phyloP scores from a whole-genome alignment of 1,140 invertebrate species.

The Lordiphosa collinella region DNA sequence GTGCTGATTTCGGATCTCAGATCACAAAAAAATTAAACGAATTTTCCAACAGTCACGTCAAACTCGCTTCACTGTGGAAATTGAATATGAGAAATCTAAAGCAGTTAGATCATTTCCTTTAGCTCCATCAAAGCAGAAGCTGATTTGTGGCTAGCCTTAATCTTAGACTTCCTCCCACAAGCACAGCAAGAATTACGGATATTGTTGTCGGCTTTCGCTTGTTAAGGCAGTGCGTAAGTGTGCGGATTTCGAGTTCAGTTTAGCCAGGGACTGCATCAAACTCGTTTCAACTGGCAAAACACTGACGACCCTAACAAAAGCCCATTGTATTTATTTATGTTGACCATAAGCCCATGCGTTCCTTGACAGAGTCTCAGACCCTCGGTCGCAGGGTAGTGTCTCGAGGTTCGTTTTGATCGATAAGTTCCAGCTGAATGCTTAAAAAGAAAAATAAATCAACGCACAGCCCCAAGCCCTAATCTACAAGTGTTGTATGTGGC shows the following conservation, averaged over 20 bases:
- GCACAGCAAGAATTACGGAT: conserved; percentile 48
- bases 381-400: background rate
- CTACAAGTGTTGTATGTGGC: conserved; percentile 37
- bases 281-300: conserved; percentile 43
- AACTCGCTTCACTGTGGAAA: too few species aligned
- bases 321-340: conserved; percentile 3
- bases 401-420: conserved; percentile 11
- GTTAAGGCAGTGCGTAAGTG: conserved; percentile 25
- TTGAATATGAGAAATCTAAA: background rate
- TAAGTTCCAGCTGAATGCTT: conserved; percentile 1
- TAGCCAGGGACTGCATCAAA: conserved; percentile 24
- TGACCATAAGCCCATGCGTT: background rate
- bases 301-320: conserved; percentile 11
- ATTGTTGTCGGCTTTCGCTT: conserved; percentile 55
- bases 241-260: conserved; percentile 21
- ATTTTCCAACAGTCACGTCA: too few species aligned
- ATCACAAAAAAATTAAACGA: too few species aligned
- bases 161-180: conserved; percentile 66
- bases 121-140: conserved; percentile 1
- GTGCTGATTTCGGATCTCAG: too few species aligned
- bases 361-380: conserved; percentile 7
- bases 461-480: conserved; percentile 27
- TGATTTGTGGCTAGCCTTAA: conserved; percentile 32
- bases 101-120: conserved; percentile 56
- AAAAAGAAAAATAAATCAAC: conserved; percentile 38